These are phyloP conservation scores for Phyllotreta cruciferae DNA, from an alignment of 2,888 invertebrate genomes.

Conservation along the genomic window DNA sequence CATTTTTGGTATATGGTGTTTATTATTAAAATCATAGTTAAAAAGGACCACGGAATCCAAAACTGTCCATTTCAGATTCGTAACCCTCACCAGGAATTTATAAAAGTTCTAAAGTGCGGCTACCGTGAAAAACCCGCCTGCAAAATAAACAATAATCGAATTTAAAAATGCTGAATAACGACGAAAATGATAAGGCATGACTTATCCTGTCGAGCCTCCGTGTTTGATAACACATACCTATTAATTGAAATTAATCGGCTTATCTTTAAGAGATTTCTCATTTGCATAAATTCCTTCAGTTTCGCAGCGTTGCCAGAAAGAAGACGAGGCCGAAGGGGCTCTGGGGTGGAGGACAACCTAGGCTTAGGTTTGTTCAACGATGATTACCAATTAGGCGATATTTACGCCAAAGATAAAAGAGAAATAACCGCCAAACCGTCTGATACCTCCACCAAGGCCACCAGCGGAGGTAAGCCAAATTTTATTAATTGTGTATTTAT, in stretches of 20 bases:
- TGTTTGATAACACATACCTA: not conserved
- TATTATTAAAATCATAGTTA: no score
- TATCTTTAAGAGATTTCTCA: conserved; percentile 8
- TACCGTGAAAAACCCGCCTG: no score
- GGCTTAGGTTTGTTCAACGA: conserved; percentile 62
- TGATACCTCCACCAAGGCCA: conserved; percentile 30
- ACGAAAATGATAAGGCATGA: no score
- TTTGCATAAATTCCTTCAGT: conserved; percentile 37
- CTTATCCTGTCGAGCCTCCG: not conserved
- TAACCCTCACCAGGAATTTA: no score
- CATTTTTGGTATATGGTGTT: no score
- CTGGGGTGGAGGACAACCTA: conserved; percentile 65
- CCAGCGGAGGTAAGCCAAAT: conserved; percentile 16
- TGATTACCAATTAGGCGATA: conserved; percentile 36
- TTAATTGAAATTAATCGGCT: conserved; percentile 16
- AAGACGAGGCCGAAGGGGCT: conserved; percentile 48
- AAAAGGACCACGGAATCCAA: no score
- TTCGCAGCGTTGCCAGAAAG: conserved; percentile 38
- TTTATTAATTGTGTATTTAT: conserved; percentile 1
- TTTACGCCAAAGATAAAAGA: conserved; percentile 34
- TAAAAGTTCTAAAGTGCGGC: no score
- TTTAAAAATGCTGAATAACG: not conserved
- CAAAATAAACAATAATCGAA: not conserved
- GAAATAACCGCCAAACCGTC: conserved; percentile 15
- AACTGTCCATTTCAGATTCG: no score